Base-by-base conservation (phyloP, 1,140 invertebrate genomes). In the Papilio machaon region DNA sequence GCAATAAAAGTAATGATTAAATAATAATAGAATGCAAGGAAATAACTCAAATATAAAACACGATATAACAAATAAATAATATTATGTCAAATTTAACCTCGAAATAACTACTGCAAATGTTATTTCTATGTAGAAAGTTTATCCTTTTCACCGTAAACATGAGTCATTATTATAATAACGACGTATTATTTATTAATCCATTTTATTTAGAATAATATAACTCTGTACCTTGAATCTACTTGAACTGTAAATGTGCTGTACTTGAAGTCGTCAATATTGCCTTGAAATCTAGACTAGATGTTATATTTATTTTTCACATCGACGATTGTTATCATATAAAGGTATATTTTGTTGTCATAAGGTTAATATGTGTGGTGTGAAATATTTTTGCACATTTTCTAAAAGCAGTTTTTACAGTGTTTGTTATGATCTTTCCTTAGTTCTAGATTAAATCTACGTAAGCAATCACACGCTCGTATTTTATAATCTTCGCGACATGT, bases 401-500 rank as follows among this genome's bases (percentile, higher is more conserved):
- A 15, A 70, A 70, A 70, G 13, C 7, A 15, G 4, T 35, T 70
- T 70, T 70, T 15, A 67, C 64, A 15, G 4, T 5, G 13, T 38
- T 4, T 35, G 30, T 70, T 38, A 15, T 35, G 23, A 70, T 70
- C 15, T 70, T 15, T 35, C 23, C 64, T 35, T 35, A 30, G 64
- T 70, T 35, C 64, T 30, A 35, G 23, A 70, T 70, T 35, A 58
- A 2, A 58, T 19, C 30, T 70, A 17, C 11, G 23, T 4, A 13
- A 67, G 3, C 3, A 67, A 38, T 70, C 30, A 35, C 64, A 70
- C 64, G 64, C 0, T 38, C 4, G 64, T 70, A 64, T 64, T 64
- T 64, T 17, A 67, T 38, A 35, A 70, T 70, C 60, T 64, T 64
- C 19, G 60, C 64, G 64, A 67, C 64, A 35, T 67, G 23, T 30